These are phyloP conservation scores for Chrysemys picta DNA, from an alignment of 2,113 vertebrate genomes.

Conservation along the genomic window DNA sequence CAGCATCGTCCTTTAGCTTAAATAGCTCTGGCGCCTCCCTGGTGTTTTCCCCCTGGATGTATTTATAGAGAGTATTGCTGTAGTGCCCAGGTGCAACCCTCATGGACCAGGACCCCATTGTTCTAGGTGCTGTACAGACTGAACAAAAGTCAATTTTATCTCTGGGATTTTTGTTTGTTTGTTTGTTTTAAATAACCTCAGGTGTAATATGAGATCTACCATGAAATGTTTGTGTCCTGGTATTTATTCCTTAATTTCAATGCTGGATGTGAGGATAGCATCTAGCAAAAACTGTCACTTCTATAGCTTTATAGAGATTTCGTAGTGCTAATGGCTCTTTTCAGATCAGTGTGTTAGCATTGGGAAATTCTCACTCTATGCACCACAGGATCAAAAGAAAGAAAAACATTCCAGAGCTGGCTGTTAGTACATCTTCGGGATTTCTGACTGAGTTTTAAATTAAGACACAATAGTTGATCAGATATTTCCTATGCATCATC, in stretches of 20 bases:
- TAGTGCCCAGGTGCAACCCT: neutral
- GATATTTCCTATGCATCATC: neutral
- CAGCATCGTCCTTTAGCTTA: neutral
- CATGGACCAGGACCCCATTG: rapidly evolving
- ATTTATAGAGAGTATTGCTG: neutral
- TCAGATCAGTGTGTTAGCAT: neutral
- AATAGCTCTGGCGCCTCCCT: neutral
- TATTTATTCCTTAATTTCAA: neutral
- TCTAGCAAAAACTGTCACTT: rapidly evolving
- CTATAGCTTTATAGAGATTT: rapidly evolving
- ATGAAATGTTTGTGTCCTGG: neutral
- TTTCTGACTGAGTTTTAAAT: neutral
- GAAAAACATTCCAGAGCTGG: neutral
- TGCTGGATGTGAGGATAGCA: neutral
- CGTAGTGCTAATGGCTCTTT: neutral
- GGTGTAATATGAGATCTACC: neutral
- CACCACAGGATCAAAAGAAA: neutral
- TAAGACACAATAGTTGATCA: neutral
- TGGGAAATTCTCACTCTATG: neutral
- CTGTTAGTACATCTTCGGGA: neutral
- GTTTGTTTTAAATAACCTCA: neutral
- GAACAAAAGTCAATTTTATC: rapidly evolving
- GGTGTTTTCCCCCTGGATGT: neutral
- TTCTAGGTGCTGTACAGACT: neutral
- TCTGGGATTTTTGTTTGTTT: neutral